Percentiles rank a stretch among this genome's conserved stretches.
Conservation (phyloP, 2,113 vertebrate genomes). For the Poeciliopsis prolifica region DNA sequence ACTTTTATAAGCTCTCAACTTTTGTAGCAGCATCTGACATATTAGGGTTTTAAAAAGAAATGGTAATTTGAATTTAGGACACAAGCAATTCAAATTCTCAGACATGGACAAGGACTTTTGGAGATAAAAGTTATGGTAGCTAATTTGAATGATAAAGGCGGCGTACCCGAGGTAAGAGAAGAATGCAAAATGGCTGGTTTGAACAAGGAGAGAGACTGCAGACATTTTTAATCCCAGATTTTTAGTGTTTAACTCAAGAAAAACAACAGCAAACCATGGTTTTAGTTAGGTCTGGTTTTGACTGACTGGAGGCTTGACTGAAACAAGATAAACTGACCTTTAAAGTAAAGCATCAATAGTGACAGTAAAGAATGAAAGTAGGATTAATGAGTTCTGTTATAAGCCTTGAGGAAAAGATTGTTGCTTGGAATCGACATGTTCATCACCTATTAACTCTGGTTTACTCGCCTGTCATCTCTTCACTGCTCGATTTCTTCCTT, state of each 20-base stretch:
- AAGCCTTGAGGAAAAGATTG: background rate
- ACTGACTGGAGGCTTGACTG: background rate
- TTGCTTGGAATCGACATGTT: constrained; percentile 7
- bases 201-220: background rate
- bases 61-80: background rate
- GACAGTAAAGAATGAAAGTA: background rate
- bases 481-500: constrained; percentile 1
- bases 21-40: no score
- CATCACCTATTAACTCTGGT: constrained; percentile 1
- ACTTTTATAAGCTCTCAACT: background rate
- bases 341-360: background rate
- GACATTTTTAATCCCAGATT: background rate
- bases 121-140: background rate
- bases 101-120: background rate
- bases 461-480: constrained; percentile 5
- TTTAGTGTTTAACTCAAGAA: background rate
- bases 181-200: background rate
- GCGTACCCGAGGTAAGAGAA: background rate
- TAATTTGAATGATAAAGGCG: background rate
- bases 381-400: background rate
- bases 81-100: background rate
- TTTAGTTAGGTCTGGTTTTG: background rate
- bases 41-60: background rate
- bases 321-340: background rate
- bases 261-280: background rate